Evolutionary conservation across 2,888 invertebrate species (phyloP).

Genomic region (Eilema caniola): DNA sequence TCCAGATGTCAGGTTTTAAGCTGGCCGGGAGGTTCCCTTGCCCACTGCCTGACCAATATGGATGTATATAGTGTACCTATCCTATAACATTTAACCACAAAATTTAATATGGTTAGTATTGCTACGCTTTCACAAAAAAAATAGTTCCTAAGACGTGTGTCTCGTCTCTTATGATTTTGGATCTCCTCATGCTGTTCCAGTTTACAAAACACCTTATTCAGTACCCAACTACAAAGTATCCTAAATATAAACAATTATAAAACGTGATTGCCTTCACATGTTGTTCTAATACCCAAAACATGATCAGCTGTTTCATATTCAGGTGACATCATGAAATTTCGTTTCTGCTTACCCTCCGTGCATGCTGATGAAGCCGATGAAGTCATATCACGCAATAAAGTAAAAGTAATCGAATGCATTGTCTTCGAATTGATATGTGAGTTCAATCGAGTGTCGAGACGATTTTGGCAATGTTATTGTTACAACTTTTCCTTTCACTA

Average conservation of each 20-base stretch:
- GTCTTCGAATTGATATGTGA: slow-evolving; percentile 27
- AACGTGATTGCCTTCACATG: slow-evolving; percentile 13
- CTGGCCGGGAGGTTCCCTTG: no score
- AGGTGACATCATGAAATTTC: slow-evolving; percentile 61
- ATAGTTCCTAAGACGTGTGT: no score
- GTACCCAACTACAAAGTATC: not conserved
- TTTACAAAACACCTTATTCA: no score
- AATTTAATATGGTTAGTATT: no score
- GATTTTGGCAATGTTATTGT: slow-evolving; percentile 48
- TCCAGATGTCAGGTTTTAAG: no score
- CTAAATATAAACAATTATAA: not conserved
- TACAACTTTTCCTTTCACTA: slow-evolving; percentile 44
- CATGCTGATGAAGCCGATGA: slow-evolving; percentile 60
- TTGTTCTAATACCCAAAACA: slow-evolving; percentile 46
- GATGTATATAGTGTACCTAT: no score
- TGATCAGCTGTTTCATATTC: slow-evolving; percentile 40
- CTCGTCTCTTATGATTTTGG: not conserved
- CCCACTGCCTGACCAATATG: no score
- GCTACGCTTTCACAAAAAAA: no score
- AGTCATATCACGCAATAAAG: slow-evolving; percentile 66
- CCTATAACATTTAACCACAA: no score
- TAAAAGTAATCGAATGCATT: slow-evolving; percentile 55
- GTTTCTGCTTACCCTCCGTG: slow-evolving; percentile 48
- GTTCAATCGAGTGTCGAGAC: slow-evolving; percentile 14
- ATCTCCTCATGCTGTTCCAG: not conserved